Evolutionary conservation across 2,888 invertebrate genomes (phyloP), one percentile per base, ranked within the genome.

Genomic region (Leptopterna dolabrata): DNA sequence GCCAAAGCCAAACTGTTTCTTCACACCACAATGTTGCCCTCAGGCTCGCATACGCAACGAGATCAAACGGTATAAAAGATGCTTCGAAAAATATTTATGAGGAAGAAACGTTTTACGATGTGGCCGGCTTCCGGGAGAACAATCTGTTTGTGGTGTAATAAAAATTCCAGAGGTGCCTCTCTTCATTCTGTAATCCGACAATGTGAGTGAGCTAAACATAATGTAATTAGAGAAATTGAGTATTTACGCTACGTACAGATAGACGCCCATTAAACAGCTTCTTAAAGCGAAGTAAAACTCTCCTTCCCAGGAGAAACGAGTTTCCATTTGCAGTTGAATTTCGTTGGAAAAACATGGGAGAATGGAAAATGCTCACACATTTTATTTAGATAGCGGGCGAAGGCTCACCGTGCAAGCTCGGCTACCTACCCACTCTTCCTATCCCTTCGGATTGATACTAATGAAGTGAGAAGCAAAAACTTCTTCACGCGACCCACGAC

Each of bases 381-480:
- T 24, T 63, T 63, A 63, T 63, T 63, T 9, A 63, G 63, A 19
- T 24, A 24, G 24, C 24, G 19, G 24, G 24, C 24, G 63, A 47
- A 47, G 47, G 47, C 13, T 47, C 47, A 13, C 43, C 16, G 7
- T 36, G 36, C 36, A 7, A 47, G 47, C 47, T 16, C 47, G 63
- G 63, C 63, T 63, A 47, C 47, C 47, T 13, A 13, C 63, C 24
- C 63, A 24, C 24, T 13, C 63, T 24, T 63, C 7, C 63, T 24
- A 63, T 19, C 45, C 73, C 7, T n/a, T 45, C 19, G 78, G 78
- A 78, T 78, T 78, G 78, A 78, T 78, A 78, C 78, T 78, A 78
- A 78, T 78, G 78, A 78, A 78, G 78, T 78, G 78, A 78, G 78
- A 78, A 27, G 45, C 45, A 78, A 78, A 78, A 78, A 78, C 78